Percentiles rank a stretch among this genome's conserved stretches.
Conservation (phyloP, 2,888 invertebrate species). For the Steinernema hermaphroditum region DNA sequence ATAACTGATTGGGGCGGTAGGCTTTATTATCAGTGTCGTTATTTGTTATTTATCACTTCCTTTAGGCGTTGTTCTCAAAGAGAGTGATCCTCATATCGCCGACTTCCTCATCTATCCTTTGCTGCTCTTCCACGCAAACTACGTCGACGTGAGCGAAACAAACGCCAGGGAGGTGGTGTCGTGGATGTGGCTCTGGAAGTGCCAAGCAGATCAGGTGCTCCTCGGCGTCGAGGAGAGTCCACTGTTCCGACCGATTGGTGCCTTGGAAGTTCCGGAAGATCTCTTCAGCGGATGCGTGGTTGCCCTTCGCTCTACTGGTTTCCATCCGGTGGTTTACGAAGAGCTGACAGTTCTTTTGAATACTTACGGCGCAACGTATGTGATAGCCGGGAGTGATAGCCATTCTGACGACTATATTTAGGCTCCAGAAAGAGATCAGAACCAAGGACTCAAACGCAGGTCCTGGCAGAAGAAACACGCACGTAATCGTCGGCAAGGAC, state of each 20-base stretch:
- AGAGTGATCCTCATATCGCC: neutral
- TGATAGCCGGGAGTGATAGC: neutral
- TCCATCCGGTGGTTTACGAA: neutral
- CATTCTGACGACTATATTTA: neutral
- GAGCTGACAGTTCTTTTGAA: neutral
- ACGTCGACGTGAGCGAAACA: neutral
- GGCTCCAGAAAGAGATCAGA: neutral
- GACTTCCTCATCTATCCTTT: neutral
- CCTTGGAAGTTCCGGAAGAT: neutral
- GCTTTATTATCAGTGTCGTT: neutral
- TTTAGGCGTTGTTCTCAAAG: neutral
- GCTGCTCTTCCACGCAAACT: neutral
- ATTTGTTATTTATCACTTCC: neutral
- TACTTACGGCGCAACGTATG: neutral
- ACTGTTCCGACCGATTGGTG: neutral
- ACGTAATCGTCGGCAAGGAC: neutral
- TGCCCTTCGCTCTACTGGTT: neutral
- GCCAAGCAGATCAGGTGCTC: neutral
- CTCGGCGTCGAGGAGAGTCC: neutral
- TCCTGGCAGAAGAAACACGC: neutral
- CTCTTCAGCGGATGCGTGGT: neutral
- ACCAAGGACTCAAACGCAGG: neutral
- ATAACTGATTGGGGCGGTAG: neutral
- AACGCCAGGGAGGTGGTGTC: neutral
- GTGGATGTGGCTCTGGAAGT: neutral